Base-by-base conservation (phyloP, 2,888 invertebrate species). In the Pristionchus fissidentatus region DNA sequence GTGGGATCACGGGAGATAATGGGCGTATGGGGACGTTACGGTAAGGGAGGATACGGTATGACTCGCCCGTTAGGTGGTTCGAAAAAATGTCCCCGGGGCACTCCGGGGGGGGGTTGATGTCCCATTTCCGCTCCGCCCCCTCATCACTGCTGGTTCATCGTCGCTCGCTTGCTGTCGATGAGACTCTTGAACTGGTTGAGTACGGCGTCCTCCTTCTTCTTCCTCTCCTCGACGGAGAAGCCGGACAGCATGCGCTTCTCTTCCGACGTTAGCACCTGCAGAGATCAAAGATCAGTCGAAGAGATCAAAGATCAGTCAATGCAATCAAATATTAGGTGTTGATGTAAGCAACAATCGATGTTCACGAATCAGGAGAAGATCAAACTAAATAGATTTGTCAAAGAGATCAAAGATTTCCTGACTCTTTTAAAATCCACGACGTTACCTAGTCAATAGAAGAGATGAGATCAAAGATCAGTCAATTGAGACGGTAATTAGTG, bases 141-240 rank as follows among this genome's bases (percentile, higher is more conserved):
- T 19, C 41, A n/a, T 10, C 22, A 22, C 32, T 41, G n/a, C 70
- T 70, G 70, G 77, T 81, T 43, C 62, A 81, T 81, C 19, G 80
- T 81, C 1, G 80, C 80, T 1, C 80, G 15, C 78, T 89, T 89
- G 38, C 88, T 87, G 55, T 88, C 83, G 81, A 96, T 95, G 95
- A 97, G 96, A 90, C 96, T 96, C 86, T 96, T 95, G 93, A 98
- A 97, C 94, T 99, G 98, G 81, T 96, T 95, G 83, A 99, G 94
- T 92, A 99, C 98, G 90, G 96, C 96, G 92, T 96, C 96, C 94
- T 99, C 98, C 41, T 98, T 94, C 93, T 98, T 98, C 90, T 96
- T 95, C 85, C 98, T 94, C 93, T 98, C 98, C 93, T 98, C 98
- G 93, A 97, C 97, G 93, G 97, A 98, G 93, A 99, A 99, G 95